Percentiles rank a stretch among this genome's conserved stretches.
phyloP scores from a whole-genome alignment of 2,113 vertebrate species.

The Synchiropus splendidus region DNA sequence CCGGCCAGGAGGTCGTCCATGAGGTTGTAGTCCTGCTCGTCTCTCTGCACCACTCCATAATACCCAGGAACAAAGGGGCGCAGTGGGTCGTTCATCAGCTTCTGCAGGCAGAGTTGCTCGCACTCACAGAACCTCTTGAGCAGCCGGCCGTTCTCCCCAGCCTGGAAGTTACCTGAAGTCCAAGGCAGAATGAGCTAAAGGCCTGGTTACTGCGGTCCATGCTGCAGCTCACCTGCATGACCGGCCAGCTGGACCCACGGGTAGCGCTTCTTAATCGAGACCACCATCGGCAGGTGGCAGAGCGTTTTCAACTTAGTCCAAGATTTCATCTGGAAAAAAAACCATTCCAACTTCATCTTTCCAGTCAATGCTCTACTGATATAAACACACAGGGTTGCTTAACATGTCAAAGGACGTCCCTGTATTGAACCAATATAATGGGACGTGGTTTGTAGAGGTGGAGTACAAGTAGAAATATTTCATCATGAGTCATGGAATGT shows the following conservation, averaged over 20 bases:
- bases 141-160: constrained; percentile 74
- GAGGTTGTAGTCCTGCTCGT: constrained; percentile 76
- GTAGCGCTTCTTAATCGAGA: constrained; percentile 78
- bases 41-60: constrained; percentile 70
- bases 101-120: constrained; percentile 76
- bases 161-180: constrained; percentile 76
- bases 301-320: constrained; percentile 83
- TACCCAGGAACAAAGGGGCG: constrained; percentile 76
- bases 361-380: too few relatives aligned
- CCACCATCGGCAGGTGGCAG: constrained; percentile 77
- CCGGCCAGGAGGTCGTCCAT: constrained; percentile 83
- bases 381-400: too few relatives aligned
- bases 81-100: constrained; percentile 72
- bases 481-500: too few relatives aligned
- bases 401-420: constrained; percentile 6
- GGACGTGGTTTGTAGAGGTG: too few relatives aligned
- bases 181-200: neutral
- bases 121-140: constrained; percentile 78
- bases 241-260: constrained; percentile 87
- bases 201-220: neutral
- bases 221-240: constrained; percentile 69
- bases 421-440: constrained; percentile 1
- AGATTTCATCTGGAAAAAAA: constrained; percentile 63
- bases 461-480: too few relatives aligned
- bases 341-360: too few relatives aligned